Evolutionary conservation across 2,888 invertebrate genomes (phyloP), one percentile per base, ranked within the genome.

Genomic region (Agrilus cyanescens): DNA sequence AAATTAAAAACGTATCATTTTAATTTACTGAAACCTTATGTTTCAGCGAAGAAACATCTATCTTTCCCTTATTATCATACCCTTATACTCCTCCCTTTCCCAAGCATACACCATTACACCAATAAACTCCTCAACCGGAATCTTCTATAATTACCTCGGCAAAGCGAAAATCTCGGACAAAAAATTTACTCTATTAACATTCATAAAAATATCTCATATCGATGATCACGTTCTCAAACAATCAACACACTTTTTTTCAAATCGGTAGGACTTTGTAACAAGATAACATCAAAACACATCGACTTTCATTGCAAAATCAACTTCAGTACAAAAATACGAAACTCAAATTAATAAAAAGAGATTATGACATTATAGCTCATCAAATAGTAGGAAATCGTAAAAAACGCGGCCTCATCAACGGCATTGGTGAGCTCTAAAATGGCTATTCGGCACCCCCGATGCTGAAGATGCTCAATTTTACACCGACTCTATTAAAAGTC

Each of bases 401-500:
- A 4, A 44, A 37, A 35, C 37, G 44, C 14, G 12, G n/a, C n/a
- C n/a, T n/a, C n/a, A n/a, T n/a, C n/a, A n/a, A n/a, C n/a, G n/a
- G n/a, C n/a, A n/a, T n/a, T n/a, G n/a, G n/a, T n/a, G n/a, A n/a
- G n/a, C n/a, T n/a, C n/a, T n/a, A n/a, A n/a, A n/a, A n/a, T 40
- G 34, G 34, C 41, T 53, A 8, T 48, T 50, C 25, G 49, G 50
- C n/a, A 46, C 38, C 15, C 51, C 49, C 5, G 51, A 53, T 25
- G 50, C 51, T 4, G 48, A 48, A 13, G 53, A 51, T 33, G 48
- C 49, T 6, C 32, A 51, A 44, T 53, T 39, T 37, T 53, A 48
- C 35, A 25, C 40, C 12, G 46, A 46, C 20, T 40, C 47, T 1
- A 51, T 52, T 10, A 41, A 45, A 35, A n/a, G 36, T 5, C n/a